Base-by-base conservation (phyloP, 2,888 invertebrate genomes). In the Trichopria drosophilae region DNA sequence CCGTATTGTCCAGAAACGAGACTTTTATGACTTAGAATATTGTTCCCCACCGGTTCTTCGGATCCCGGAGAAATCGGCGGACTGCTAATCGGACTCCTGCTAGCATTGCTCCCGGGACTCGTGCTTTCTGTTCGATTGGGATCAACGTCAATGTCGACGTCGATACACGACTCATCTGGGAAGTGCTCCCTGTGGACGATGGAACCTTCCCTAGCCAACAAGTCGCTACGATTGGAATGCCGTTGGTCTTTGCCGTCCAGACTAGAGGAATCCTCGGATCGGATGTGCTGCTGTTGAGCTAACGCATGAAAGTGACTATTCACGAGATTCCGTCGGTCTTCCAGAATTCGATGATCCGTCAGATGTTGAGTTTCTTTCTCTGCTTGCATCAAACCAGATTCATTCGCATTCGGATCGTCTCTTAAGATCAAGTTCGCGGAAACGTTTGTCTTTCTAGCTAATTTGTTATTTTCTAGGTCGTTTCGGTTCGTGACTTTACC, bases 31-130 rank as follows among this genome's bases (percentile, higher is more conserved):
- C 46, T 54, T 45, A 55, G 24, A 3, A 57, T 29, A 1, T 58
- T 53, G 37, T 64, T 67, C 10, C 59, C 55, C 6, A 53, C 54
- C 1, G 64, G 84, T 41, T 88, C 89, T 68, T 91, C 91, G 23
- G 89, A 90, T 2, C 90, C 90, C 0, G 90, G 90, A 7, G 90
- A 90, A 35, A 91, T 91, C 1, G 90, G 90, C 0, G 90, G 90
- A 73, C 90, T 90, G 49, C 86, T 86, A 4, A 60, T 56, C 0
- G 71, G 68, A 65, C 85, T 85, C 56, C 83, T 83, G 23, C 86
- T 82, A 6, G 80, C 86, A 48, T 81, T 73, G 53, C 82, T 81
- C 3, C 81, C 82, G 20, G 82, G 82, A 62, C 82, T 82, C 9
- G 81, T 80, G 37, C 77, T 72, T 19, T 68, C 75, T 72, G 58